phyloP scores from a whole-genome alignment of 2,797 vertebrate genomes.

The Cercopithecus petaurista region DNA sequence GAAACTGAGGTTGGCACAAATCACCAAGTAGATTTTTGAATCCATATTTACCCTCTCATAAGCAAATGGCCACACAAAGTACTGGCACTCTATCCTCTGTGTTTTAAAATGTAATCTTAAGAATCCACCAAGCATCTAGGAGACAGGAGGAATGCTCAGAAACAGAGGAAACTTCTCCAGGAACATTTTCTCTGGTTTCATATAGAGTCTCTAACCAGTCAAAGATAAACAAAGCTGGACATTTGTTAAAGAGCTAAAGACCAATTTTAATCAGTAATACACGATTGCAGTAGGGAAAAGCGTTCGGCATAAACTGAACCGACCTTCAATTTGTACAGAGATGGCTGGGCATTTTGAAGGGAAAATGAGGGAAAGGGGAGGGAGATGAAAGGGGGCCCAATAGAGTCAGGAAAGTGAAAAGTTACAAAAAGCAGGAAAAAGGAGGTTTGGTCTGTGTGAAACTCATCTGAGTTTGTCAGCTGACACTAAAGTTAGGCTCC shows the following conservation, averaged over 20 bases:
- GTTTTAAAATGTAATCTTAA: slow-evolving; percentile 6
- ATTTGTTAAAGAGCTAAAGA: background rate
- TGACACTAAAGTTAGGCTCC: background rate
- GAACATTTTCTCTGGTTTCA: slow-evolving; percentile 37
- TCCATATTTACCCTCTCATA: background rate
- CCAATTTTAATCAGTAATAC: background rate
- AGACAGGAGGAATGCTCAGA: background rate
- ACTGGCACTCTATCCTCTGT: background rate
- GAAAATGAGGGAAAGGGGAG: background rate
- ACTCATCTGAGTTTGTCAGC: background rate
- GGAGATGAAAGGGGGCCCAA: background rate
- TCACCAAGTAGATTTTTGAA: background rate
- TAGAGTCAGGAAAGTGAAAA: background rate
- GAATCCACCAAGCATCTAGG: background rate
- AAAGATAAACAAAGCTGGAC: slow-evolving; percentile 4
- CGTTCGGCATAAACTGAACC: background rate
- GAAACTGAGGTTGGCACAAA: slow-evolving; percentile 22
- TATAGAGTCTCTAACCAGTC: background rate
- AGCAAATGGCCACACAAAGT: background rate
- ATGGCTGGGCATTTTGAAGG: background rate
- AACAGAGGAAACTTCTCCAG: slow-evolving; percentile 25
- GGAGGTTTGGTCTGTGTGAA: background rate
- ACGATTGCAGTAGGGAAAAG: background rate
- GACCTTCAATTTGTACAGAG: background rate
- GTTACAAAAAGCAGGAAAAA: background rate